These are phyloP conservation scores for Fistularia tabacaria DNA, from an alignment of 2,797 vertebrate genomes.

Conservation along the genomic window DNA sequence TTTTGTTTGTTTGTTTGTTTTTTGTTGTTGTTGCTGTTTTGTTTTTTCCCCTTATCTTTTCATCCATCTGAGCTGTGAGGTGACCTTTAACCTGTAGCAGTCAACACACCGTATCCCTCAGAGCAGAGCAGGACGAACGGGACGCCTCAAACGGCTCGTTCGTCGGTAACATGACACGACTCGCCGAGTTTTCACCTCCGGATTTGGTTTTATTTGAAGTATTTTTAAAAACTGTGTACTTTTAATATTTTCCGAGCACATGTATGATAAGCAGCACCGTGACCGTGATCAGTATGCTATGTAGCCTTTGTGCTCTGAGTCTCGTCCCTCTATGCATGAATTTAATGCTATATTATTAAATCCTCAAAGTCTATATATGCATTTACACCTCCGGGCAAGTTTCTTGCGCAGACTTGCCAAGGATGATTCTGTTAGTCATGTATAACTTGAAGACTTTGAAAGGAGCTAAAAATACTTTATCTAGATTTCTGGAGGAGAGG, in stretches of 20 bases:
- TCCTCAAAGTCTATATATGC: conserved; percentile 53
- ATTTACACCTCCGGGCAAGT: conserved; percentile 52
- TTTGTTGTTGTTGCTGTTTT: too few relatives aligned
- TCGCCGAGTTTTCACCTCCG: too few relatives aligned
- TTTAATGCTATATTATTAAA: conserved; percentile 55
- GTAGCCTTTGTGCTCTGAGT: conserved; percentile 65
- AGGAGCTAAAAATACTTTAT: conserved; percentile 40
- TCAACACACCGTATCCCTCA: too few relatives aligned
- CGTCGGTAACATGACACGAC: too few relatives aligned
- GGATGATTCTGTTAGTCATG: conserved; percentile 14
- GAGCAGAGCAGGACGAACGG: too few relatives aligned
- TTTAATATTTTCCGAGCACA: conserved; percentile 45
- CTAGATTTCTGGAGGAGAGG: conserved; percentile 46
- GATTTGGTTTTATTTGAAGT: too few relatives aligned
- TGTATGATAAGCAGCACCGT: conserved; percentile 33
- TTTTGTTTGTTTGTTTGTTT: too few relatives aligned
- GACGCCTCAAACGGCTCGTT: conserved; percentile 5
- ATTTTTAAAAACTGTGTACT: conserved; percentile 12
- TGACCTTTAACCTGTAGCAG: too few relatives aligned
- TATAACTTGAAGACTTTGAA: conserved; percentile 38
- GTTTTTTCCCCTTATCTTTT: too few relatives aligned
- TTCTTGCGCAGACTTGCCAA: conserved; percentile 49
- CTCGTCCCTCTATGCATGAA: conserved; percentile 74
- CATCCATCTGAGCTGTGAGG: too few relatives aligned
- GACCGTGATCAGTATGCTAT: conserved; percentile 53